Evolutionary conservation across 1,140 invertebrate genomes (phyloP).

Genomic region (Neodiprion fabricii): DNA sequence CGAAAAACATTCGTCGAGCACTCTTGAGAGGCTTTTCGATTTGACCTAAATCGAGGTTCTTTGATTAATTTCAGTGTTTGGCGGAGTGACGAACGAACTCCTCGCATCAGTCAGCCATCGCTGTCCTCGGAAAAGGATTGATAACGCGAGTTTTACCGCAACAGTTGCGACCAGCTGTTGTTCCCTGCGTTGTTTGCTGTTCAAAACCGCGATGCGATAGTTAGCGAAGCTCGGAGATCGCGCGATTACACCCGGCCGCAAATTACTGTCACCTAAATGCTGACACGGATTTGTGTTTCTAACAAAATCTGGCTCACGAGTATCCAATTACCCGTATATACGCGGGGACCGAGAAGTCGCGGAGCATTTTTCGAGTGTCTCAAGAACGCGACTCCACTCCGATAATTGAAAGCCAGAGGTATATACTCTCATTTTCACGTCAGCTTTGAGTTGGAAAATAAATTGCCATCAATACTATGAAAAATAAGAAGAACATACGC

Average conservation of each 20-base stretch:
- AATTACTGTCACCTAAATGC: neutral
- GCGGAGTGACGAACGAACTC: neutral
- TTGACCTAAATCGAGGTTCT: neutral
- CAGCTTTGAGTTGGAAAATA: no score
- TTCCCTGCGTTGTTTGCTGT: neutral
- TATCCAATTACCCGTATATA: neutral
- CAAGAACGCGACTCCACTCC: neutral
- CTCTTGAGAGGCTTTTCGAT: neutral
- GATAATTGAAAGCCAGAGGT: no score
- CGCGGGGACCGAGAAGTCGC: neutral
- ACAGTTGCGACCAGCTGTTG: neutral
- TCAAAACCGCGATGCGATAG: neutral
- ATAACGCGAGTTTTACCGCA: neutral
- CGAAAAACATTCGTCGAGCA: neutral
- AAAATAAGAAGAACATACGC: no score
- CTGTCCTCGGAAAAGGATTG: neutral
- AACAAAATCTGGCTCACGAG: neutral
- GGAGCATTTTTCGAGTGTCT: neutral
- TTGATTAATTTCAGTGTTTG: neutral
- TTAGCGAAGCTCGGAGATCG: neutral
- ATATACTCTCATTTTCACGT: no score
- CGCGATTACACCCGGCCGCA: neutral
- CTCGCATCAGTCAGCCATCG: neutral
- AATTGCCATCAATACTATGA: no score
- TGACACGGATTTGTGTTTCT: neutral